phyloP scores from a whole-genome alignment of 1,140 invertebrate genomes.

The Aphis craccivora region DNA sequence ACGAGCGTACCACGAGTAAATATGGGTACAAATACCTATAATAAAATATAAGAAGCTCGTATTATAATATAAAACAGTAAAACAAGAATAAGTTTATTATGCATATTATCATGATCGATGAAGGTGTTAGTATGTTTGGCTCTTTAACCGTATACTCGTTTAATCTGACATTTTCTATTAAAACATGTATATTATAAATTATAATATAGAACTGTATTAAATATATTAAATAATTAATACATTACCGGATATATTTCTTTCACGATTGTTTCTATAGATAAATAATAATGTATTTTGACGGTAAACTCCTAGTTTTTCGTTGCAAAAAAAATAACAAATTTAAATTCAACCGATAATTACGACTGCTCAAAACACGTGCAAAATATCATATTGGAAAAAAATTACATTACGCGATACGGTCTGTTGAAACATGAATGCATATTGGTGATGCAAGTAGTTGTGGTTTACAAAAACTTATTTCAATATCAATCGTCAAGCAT shows the following conservation, averaged over 20 bases:
- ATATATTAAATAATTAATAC: background rate
- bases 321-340: background rate
- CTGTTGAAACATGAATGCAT: conserved; percentile 33
- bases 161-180: background rate
- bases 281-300: background rate
- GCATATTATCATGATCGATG: background rate
- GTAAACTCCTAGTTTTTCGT: background rate
- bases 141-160: conserved; percentile 11
- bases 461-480: conserved; percentile 33
- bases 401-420: conserved; percentile 41
- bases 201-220: background rate
- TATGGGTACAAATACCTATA: background rate
- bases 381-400: background rate
- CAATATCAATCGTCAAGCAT: conserved; percentile 35
- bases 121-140: background rate
- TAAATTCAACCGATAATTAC: background rate
- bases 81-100: conserved; percentile 10
- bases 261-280: background rate
- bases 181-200: background rate
- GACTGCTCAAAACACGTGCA: background rate
- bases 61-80: background rate
- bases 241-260: background rate
- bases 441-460: conserved; percentile 31
- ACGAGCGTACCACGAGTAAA: background rate
- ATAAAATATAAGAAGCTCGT: background rate